phyloP scores from a whole-genome alignment of 1,140 invertebrate genomes.

The Sminthurides bifidus region DNA sequence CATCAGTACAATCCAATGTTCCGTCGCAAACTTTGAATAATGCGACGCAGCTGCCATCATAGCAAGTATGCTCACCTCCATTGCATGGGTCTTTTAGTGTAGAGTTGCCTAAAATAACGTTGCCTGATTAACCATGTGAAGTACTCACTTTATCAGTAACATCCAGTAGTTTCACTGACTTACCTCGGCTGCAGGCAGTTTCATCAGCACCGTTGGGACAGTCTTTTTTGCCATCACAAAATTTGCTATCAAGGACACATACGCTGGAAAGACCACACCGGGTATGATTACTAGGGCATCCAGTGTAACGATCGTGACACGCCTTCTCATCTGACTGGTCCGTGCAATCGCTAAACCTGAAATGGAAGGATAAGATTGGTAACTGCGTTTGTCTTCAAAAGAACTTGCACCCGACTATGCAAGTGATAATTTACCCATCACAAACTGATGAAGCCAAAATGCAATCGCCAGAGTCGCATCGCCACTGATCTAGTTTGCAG shows the following conservation, averaged over 20 bases:
- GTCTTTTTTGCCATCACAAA: conserved; percentile 57
- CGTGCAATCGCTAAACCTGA: conserved; percentile 44
- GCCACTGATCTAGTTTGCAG: conserved; percentile 56
- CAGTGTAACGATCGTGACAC: conserved; percentile 35
- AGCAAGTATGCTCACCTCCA: conserved; percentile 49
- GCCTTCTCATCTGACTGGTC: conserved; percentile 49
- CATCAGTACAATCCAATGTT: conserved; percentile 53
- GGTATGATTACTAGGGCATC: conserved; percentile 53
- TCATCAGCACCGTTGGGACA: conserved; percentile 75
- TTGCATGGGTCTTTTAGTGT: conserved; percentile 37
- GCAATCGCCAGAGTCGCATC: conserved; percentile 57
- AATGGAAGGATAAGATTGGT: background rate
- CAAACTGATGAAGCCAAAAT: conserved; percentile 64
- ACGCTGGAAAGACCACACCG: conserved; percentile 56
- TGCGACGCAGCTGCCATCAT: conserved; percentile 46
- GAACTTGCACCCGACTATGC: background rate
- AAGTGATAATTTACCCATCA: conserved; percentile 38
- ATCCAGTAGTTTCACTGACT: too few species aligned
- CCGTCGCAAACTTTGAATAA: conserved; percentile 51
- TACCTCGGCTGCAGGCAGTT: too few species aligned
- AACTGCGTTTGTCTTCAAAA: too few species aligned
- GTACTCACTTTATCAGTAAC: background rate
- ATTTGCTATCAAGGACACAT: conserved; percentile 50
- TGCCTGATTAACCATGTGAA: background rate
- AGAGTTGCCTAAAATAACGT: background rate